These are phyloP conservation scores for Laterallus jamaicensis DNA, from an alignment of 2,113 vertebrate species.

Conservation along the genomic window DNA sequence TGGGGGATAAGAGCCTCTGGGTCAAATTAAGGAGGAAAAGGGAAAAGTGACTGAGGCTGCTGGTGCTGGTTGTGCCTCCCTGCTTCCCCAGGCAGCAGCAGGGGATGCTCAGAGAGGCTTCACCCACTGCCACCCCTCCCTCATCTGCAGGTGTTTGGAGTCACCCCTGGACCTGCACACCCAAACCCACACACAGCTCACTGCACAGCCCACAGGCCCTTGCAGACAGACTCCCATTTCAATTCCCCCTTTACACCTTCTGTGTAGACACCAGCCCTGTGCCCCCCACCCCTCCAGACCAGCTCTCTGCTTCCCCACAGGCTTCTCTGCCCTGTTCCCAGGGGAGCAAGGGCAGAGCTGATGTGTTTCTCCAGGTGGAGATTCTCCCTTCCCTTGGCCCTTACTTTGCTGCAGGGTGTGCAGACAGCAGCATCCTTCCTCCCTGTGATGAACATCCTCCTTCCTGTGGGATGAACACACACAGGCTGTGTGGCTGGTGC, in stretches of 20 bases:
- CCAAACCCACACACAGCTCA: not conserved
- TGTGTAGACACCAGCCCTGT: not conserved
- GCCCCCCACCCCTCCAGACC: not conserved
- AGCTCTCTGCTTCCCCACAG: too few relatives aligned
- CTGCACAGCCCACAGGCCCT: not conserved
- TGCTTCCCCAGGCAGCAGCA: not conserved
- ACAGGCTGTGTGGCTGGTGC: not conserved
- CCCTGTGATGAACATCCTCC: not conserved
- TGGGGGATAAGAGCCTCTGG: not conserved
- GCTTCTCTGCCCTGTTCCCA: not conserved
- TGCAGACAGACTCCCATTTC: not conserved
- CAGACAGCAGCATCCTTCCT: not conserved
- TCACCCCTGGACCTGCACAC: not conserved
- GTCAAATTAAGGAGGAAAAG: not conserved
- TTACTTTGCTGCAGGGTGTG: not conserved
- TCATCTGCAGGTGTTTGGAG: not conserved
- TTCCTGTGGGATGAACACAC: accelerated
- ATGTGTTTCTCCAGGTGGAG: not conserved
- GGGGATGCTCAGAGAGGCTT: not conserved
- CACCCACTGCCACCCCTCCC: too few relatives aligned
- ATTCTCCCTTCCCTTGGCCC: not conserved
- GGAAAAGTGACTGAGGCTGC: not conserved
- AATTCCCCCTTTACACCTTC: not conserved
- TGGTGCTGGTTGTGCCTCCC: not conserved
- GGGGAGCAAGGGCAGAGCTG: not conserved